These are phyloP conservation scores for Aphelinus atriplicis DNA, from an alignment of 1,140 invertebrate species.

Conservation along the genomic window DNA sequence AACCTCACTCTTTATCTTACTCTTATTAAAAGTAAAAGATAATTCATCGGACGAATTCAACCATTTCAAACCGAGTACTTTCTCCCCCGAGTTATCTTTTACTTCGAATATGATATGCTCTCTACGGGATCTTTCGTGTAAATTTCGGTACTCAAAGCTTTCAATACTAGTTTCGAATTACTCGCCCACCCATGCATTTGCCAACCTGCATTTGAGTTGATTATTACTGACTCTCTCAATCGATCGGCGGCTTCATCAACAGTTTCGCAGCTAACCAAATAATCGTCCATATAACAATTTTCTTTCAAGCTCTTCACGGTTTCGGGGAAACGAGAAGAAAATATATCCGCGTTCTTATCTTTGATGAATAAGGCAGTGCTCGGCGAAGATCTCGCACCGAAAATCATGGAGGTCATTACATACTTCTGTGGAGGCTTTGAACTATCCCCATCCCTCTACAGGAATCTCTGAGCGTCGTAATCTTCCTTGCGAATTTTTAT, in stretches of 20 bases:
- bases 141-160: neutral
- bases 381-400: constrained; percentile 12
- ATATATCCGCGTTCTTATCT: constrained; percentile 9
- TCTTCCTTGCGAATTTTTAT: constrained; percentile 5
- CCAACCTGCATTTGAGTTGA: neutral
- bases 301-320: constrained; percentile 1
- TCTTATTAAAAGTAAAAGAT: neutral
- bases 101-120: neutral
- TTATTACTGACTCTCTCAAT: neutral
- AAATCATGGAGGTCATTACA: neutral
- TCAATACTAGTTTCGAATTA: neutral
- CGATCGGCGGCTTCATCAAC: neutral
- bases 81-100: neutral
- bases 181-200: constrained; percentile 17
- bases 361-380: constrained; percentile 2
- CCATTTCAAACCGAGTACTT: constrained; percentile 4
- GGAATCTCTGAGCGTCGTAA: constrained; percentile 4
- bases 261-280: neutral
- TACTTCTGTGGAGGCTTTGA: neutral
- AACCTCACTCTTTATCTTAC: neutral
- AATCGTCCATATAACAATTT: constrained; percentile 24
- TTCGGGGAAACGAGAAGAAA: neutral
- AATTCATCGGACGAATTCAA: neutral
- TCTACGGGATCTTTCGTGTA: neutral
- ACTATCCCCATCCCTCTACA: constrained; percentile 5